phyloP scores from a whole-genome alignment of 2,888 invertebrate genomes.

The Tachina grossa region DNA sequence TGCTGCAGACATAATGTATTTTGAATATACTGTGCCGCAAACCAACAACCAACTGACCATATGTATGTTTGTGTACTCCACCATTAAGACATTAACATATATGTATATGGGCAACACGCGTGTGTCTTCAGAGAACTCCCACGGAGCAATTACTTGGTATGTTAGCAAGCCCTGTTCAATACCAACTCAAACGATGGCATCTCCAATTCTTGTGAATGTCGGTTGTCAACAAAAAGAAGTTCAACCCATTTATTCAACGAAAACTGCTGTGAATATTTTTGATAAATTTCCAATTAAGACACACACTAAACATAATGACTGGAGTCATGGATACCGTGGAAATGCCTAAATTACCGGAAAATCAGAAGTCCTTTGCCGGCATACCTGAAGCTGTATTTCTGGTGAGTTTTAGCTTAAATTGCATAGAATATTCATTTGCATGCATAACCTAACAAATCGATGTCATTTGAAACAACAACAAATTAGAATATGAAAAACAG shows the following conservation, averaged over 20 bases:
- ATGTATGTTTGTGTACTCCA: too few relatives aligned
- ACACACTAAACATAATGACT: slow-evolving; percentile 77
- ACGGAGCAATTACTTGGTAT: too few relatives aligned
- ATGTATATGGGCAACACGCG: too few relatives aligned
- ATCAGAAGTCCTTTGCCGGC: slow-evolving; percentile 87
- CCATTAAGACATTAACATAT: too few relatives aligned
- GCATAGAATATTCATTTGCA: slow-evolving; percentile 16
- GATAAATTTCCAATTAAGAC: slow-evolving; percentile 68
- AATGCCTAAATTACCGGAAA: slow-evolving; percentile 82
- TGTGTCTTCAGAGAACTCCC: too few relatives aligned
- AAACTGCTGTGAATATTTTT: slow-evolving; percentile 72
- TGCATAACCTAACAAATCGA: slow-evolving; percentile 70
- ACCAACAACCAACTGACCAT: too few relatives aligned
- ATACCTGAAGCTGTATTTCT: slow-evolving; percentile 95
- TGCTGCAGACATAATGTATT: too few relatives aligned
- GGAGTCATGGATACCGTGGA: slow-evolving; percentile 80
- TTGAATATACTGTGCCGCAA: too few relatives aligned
- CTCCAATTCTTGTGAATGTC: neutral
- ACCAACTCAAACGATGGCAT: too few relatives aligned
- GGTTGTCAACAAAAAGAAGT: slow-evolving; percentile 7
- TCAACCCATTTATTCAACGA: slow-evolving; percentile 36
- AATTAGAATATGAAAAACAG: slow-evolving; percentile 41
- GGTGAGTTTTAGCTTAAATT: slow-evolving; percentile 87
- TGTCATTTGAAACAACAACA: slow-evolving; percentile 33
- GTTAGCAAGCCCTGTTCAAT: neutral